A percentile compares a stretch with the other conserved stretches of the same genome.
Conservation (phyloP, 1,140 invertebrate species). For the Diabrotica undecimpunctata region DNA sequence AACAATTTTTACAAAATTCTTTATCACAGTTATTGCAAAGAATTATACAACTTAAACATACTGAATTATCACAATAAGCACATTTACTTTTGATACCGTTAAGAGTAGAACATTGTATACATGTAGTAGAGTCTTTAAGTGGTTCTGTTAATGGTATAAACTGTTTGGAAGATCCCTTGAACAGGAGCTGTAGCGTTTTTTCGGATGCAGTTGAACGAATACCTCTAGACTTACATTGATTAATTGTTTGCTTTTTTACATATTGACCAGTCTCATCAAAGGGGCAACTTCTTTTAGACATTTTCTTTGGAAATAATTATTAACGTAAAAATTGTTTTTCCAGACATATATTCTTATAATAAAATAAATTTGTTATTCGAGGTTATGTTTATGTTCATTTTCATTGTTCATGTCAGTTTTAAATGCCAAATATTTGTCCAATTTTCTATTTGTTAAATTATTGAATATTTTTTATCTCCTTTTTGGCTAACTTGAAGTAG, state of each 20-base stretch:
- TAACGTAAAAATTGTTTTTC: not conserved
- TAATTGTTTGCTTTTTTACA: slow-evolving; percentile 9
- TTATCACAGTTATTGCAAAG: slow-evolving; percentile 11
- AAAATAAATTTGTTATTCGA: too few relatives aligned
- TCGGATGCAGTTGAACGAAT: slow-evolving; percentile 13
- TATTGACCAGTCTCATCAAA: slow-evolving; percentile 12
- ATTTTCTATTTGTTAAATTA: too few relatives aligned
- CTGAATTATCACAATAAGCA: slow-evolving; percentile 11
- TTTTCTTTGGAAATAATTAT: not conserved
- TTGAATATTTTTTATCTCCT: too few relatives aligned
- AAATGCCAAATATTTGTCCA: too few relatives aligned
- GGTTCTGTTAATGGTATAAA: not conserved
- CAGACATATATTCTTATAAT: too few relatives aligned
- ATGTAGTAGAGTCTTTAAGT: not conserved
- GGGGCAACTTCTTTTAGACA: slow-evolving; percentile 15
- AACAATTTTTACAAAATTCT: slow-evolving; percentile 21
- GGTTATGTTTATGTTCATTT: too few relatives aligned
- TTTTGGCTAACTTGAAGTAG: too few relatives aligned
- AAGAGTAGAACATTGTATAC: slow-evolving; percentile 13
- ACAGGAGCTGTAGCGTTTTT: slow-evolving; percentile 16
- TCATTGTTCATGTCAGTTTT: too few relatives aligned
- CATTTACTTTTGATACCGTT: slow-evolving; percentile 8
- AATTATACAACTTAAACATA: slow-evolving; percentile 10
- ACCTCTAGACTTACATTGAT: slow-evolving; percentile 4
- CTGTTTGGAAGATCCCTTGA: slow-evolving; percentile 15